A percentile compares a stretch with the other conserved stretches of the same genome.
These are phyloP conservation scores for Agonopterix arenella DNA, from an alignment of 2,888 invertebrate species.

Conservation along the genomic window DNA sequence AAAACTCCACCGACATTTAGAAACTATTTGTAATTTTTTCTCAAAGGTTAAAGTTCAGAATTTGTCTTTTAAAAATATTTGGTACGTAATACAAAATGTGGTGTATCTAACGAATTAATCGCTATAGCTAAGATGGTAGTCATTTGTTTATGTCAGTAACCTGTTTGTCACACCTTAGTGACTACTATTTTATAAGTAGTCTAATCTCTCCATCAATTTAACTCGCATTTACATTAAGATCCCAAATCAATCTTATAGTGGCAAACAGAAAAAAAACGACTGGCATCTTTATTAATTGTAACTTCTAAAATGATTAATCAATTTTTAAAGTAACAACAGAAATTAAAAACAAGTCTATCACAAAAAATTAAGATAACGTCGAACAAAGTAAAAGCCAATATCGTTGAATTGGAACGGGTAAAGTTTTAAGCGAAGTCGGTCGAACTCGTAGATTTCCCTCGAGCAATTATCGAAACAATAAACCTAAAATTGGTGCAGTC, in stretches of 20 bases:
- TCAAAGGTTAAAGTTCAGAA: conserved; percentile 50
- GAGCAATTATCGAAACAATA: conserved; percentile 73
- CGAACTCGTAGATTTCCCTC: conserved; percentile 45
- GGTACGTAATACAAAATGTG: conserved; percentile 21
- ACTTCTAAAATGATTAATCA: conserved; percentile 5
- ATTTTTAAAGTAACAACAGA: neutral
- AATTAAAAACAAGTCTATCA: conserved; percentile 7
- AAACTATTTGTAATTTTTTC: conserved; percentile 40
- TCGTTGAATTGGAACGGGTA: conserved; percentile 24
- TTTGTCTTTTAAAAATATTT: conserved; percentile 34
- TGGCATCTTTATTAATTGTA: neutral
- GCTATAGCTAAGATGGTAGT: neutral
- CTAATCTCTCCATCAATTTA: conserved; percentile 7
- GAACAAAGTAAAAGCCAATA: conserved; percentile 24
- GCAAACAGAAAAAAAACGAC: neutral
- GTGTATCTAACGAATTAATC: conserved; percentile 9
- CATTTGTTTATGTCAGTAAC: conserved; percentile 11
- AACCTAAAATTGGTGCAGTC: conserved; percentile 67
- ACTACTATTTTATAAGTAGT: conserved; percentile 2
- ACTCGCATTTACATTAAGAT: neutral
- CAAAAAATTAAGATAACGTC: conserved; percentile 4
- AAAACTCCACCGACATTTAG: conserved; percentile 39
- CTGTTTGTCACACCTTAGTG: conserved; percentile 10
- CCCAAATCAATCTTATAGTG: neutral
- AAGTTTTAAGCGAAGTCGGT: conserved; percentile 44